Evolutionary conservation across 2,113 vertebrate species (phyloP).

Genomic region (Mormyrus iriodes): DNA sequence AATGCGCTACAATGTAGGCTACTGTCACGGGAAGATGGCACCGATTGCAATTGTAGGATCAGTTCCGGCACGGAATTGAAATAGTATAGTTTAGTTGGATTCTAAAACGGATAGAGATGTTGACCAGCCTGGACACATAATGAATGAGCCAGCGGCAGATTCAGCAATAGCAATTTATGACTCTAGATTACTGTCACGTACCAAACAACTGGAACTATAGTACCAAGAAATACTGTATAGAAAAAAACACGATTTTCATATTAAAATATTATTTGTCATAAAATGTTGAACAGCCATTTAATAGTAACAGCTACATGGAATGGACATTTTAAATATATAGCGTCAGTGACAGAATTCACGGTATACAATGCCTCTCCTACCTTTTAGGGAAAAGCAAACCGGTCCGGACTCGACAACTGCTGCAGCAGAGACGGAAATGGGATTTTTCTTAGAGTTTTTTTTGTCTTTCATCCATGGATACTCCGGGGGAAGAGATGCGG

Average conservation of each 20-base stretch:
- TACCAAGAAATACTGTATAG: constrained; percentile 73
- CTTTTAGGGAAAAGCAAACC: constrained; percentile 87
- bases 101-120: not conserved
- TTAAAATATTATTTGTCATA: not conserved
- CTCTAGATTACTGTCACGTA: constrained; percentile 98
- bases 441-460: constrained; percentile 83
- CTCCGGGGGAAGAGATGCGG: constrained; percentile 75
- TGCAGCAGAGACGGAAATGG: constrained; percentile 62
- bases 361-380: constrained; percentile 59
- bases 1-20: not conserved
- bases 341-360: not conserved
- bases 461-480: constrained; percentile 99
- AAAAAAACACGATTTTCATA: constrained; percentile 71
- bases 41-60: not conserved
- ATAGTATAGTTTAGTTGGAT: not conserved
- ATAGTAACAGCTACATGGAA: not conserved
- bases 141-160: constrained; percentile 92
- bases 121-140: constrained; percentile 40
- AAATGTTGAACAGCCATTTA: not conserved
- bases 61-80: constrained; percentile 35
- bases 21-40: not conserved
- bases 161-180: constrained; percentile 90
- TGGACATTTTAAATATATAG: not conserved
- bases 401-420: constrained; percentile 66
- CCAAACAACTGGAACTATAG: constrained; percentile 80